A percentile compares a stretch with the other conserved stretches of the same genome.
Conservation (phyloP, 2,113 vertebrate species). For the Pelmatolapia mariae region DNA sequence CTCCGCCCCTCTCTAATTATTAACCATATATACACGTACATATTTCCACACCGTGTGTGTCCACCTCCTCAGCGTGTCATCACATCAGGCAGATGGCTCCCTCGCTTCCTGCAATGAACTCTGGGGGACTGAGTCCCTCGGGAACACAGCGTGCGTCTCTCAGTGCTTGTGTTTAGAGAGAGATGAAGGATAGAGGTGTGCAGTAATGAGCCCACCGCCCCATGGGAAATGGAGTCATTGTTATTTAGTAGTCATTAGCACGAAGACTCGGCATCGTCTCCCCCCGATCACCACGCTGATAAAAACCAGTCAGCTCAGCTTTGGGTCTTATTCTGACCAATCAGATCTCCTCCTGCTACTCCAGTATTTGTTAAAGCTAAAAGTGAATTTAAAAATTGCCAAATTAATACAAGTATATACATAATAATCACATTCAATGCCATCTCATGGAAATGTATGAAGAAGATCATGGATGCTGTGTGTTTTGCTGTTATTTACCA, state of each 20-base stretch:
- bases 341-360: not conserved
- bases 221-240: slow-evolving; percentile 30
- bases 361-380: not conserved
- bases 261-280: rapidly evolving
- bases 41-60: not conserved
- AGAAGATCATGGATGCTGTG: rapidly evolving
- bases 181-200: not conserved
- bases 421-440: not conserved
- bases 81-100: slow-evolving; percentile 42
- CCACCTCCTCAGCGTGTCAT: not conserved
- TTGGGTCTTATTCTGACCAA: not conserved
- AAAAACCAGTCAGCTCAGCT: not conserved
- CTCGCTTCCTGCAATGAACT: slow-evolving; percentile 50
- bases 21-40: not conserved
- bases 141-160: not conserved
- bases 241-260: slow-evolving; percentile 22
- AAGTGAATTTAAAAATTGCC: not conserved
- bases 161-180: not conserved
- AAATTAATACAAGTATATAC: not conserved
- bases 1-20: not conserved
- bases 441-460: rapidly evolving
- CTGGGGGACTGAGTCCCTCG: slow-evolving; percentile 44
- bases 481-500: not conserved
- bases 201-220: slow-evolving; percentile 25
- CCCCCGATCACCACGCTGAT: not conserved